Base-by-base conservation (phyloP, 2,113 vertebrate species). In the Ranitomeya variabilis region DNA sequence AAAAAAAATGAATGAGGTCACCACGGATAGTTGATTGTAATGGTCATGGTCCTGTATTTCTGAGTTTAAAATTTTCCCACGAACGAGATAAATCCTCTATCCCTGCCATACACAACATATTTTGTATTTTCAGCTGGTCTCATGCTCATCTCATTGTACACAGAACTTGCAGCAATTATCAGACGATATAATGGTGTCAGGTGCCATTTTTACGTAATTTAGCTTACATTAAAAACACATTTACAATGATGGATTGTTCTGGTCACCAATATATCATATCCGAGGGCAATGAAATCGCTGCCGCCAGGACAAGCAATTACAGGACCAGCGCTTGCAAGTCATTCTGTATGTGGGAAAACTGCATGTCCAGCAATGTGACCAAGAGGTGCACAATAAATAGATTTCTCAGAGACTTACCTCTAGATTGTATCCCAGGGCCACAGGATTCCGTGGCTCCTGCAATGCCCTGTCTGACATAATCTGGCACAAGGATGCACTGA, bases 371-470 rank as follows among this genome's bases (percentile, higher is more conserved):
- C 71, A 74, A 45, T 19, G 4, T 74, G 71, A 8, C 31, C 31
- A 37, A 74, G 31, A 73, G 16, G 21, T 37, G 18, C 14, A 3
- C 23, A 71, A 37, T 37, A 7, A 73, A 37, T 21, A 73, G 26
- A 73, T 37, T 37, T 73, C 26, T 73, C 67, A 14, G 8, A 19
- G 64, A 23, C 95, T 96, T 95, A 96, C 98, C 97, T 95, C 97
- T 96, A 73, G 94, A 95, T 91, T 99, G 97, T 60, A 99, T 91
- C 11, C 98, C 98, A 0, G 92, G 94, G n/a, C 98, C 98, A 87
- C 98, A 99, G 0, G 93, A 83, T 86, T 99, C 97, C 0, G 14
- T 92, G 0, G 94, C 91, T 90, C 95, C 96, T 0, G 67, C 91
- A 37, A 93, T 88, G 80, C 92, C 92, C 78, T 95, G 96, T 21